Base-by-base conservation (phyloP, 2,113 vertebrate genomes). In the Tragulus kanchil region DNA sequence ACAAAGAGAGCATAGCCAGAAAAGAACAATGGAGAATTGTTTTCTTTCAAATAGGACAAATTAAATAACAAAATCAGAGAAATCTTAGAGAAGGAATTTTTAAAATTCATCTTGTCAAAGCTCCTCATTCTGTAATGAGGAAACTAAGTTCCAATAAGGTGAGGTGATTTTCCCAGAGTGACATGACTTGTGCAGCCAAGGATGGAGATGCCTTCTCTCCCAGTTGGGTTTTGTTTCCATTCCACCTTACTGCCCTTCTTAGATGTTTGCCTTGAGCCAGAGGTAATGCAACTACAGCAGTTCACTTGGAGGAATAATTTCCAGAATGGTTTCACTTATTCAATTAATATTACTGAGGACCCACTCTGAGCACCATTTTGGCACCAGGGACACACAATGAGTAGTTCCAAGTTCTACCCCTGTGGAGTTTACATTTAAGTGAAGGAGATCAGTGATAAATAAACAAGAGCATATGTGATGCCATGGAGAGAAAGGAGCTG, bases 11-110 rank as follows among this genome's bases (percentile, higher is more conserved):
- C 31, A 90, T 71, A 96, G 92, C 97, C 98, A 97, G 89, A 79
- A 93, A 89, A 92, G 95, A 98, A 98, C 97, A 98, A 97, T 97
- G 87, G 92, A 94, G 89, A 97, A 97, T 90, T 97, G 92, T 98
- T 95, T 97, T 94, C 91, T 85, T 95, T 36, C 93, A 94, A 94
- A 95, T n/a, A 95, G 56, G 31, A 93, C 90, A 85, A 97, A 97
- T 96, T 96, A 97, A 94, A 92, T 94, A 93, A 94, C 86, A 95
- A 95, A 97, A 97, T 96, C 84, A 79, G 73, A 78, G 86, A 92
- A 93, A 89, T 56, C 69, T 86, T 92, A 85, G 62, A 92, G 83
- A 94, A 94, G 48, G 71, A 94, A 88, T 83, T 94, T 87, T 25
- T 9, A 79, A 91, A 95, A 95, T 52, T 92, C 71, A 62, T 93